Evolutionary conservation across 2,888 invertebrate genomes (phyloP), one percentile per base, ranked within the genome.

Genomic region (Macrophya alboannulata): DNA sequence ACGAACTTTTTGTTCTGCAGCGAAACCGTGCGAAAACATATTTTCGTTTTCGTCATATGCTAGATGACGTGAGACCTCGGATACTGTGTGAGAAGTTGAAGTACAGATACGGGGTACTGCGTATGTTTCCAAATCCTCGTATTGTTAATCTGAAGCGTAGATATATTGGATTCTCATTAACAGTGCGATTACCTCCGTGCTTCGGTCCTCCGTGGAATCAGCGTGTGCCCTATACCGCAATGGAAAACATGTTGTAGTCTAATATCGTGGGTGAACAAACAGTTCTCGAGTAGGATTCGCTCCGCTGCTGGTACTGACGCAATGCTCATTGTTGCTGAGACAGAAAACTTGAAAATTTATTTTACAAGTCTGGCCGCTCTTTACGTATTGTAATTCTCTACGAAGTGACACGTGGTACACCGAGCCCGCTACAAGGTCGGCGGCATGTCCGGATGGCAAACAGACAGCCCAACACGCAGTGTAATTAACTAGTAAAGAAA

Each of bases 1-100:
- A 48, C 45, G 45, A 12, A 62, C 62, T 62, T 62, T 12, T n/a
- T 25, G 21, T 62, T n/a, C 21, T 21, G 10, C 4, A 17, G 25
- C n/a, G 25, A 62, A 62, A n/a, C 21, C 62, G 62, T 25, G 62
- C 62, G 62, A 62, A 62, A 62, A 62, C 62, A 62, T 62, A 62
- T 62, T 62, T 62, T 62, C 25, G 62, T 62, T 62, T 62, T 62
- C 62, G 17, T 62, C 6, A n/a, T 21, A 62, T 62, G 8, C 62
- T 62, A 25, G 62, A 62, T 25, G 21, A 62, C 21, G 45, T 12
- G 45, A 48, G 25, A 21, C 21, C n/a, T n/a, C n/a, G 8, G 10
- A 62, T 10, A 62, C 62, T 17, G 62, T 21, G 21, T n/a, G 21
- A 48, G 21, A 62, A 25, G 25, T 25, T 9, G 21, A 62, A 21